Base-by-base conservation (phyloP, 2,888 invertebrate genomes). In the Acholoe squamosa region DNA sequence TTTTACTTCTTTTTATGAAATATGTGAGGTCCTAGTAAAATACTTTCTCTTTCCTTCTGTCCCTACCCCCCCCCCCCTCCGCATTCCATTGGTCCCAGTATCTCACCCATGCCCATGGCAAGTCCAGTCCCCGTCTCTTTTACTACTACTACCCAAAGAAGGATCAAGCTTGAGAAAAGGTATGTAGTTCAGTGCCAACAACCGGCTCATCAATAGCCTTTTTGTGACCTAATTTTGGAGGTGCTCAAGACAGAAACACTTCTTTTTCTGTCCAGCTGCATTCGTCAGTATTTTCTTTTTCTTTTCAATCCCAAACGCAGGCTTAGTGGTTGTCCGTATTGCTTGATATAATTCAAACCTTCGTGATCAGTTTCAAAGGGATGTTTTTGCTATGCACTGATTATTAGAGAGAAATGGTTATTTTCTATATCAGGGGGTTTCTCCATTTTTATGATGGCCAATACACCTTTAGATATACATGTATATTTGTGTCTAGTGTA, bases 131-230 rank as follows among this genome's bases (percentile, higher is more conserved):
- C 56, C 86, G 86, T 7, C 86, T 86, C 33, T 86, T 28, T 86
- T 86, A 86, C 86, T 86, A 86, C 86, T 86, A 86, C 86, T 86
- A 86, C 86, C 86, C 86, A 86, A 86, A 86, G 22, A 86, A 54
- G 86, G 86, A 86, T 54, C 54, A 86, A 56, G 86, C 86, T 56
- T 86, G 86, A 86, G 86, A 31, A 34, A 51, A 86, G 86, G 86
- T 86, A 86, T 86, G 86, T 86, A 86, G 56, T 7, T 33, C 34
- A 80, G 80, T 22, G 80, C 80, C 80, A 22, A 12, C 33, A 19
- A 80, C 16, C 34, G 25, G 80, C 19, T 80, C 33, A 33, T 10
- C 19, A 33, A 28, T 43, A 14, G 7, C 80, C 43, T 22, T 80
- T 80, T 80, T 34, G 80, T 80, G 76, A 76, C 76, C 31, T 76